These are phyloP conservation scores for Elaphurus davidianus DNA, from an alignment of 2,113 vertebrate genomes.

Conservation along the genomic window DNA sequence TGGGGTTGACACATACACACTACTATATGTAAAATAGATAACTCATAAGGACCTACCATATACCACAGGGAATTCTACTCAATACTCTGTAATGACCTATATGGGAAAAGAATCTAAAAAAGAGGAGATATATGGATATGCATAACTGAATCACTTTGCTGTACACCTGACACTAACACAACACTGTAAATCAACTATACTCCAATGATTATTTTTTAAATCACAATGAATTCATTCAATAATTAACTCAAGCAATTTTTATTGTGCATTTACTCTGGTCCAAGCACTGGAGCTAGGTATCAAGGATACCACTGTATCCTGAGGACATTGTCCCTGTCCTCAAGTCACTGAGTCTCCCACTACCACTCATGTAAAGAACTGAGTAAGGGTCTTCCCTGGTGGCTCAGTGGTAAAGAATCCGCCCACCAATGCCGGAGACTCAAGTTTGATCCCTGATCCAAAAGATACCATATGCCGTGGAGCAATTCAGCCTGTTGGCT, in stretches of 20 bases:
- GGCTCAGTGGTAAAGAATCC: neutral
- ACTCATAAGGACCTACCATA: neutral
- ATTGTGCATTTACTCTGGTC: neutral
- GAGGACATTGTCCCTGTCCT: neutral
- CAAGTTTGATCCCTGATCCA: neutral
- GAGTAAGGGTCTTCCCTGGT: neutral
- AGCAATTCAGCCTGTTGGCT: neutral
- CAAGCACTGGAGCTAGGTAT: neutral
- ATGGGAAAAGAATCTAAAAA: neutral
- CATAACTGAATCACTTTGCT: neutral
- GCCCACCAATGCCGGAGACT: neutral
- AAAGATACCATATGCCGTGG: neutral
- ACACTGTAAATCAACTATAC: neutral
- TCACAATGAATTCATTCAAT: neutral
- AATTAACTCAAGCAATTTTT: slow-evolving; percentile 13
- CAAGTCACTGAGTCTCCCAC: neutral
- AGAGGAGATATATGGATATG: neutral
- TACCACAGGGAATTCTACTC: neutral
- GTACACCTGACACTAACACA: neutral
- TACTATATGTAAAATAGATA: neutral
- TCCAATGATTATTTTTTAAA: neutral
- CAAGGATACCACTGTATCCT: neutral
- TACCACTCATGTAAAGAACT: neutral
- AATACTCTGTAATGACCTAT: neutral
- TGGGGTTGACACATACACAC: neutral